Evolutionary conservation across 2,113 vertebrate genomes (phyloP).

Genomic region (Athene noctua): DNA sequence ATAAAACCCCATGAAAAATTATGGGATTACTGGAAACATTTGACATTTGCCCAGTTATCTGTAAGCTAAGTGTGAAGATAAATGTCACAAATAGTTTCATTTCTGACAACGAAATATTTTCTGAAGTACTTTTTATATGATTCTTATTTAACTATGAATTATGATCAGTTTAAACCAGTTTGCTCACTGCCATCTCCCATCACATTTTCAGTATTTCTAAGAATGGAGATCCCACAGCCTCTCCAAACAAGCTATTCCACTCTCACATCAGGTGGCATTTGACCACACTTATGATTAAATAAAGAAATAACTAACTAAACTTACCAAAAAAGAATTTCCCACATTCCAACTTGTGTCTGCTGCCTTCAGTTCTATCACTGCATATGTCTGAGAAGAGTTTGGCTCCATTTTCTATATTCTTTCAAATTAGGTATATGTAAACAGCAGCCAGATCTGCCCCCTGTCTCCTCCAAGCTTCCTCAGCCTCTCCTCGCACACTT

Average conservation of each 20-base stretch:
- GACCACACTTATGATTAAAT: neutral
- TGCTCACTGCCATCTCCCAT: neutral
- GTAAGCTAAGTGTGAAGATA: neutral
- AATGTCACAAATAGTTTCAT: neutral
- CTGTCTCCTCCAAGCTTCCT: neutral
- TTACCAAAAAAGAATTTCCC: accelerated
- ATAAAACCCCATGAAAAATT: neutral
- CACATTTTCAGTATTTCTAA: neutral
- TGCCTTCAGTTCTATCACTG: neutral
- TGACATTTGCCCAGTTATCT: neutral
- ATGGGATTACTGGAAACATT: neutral
- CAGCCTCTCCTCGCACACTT: neutral
- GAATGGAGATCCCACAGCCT: neutral
- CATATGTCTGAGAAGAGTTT: too few species aligned
- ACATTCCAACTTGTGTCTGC: neutral
- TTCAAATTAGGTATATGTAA: neutral
- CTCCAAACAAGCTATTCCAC: neutral
- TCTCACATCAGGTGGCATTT: neutral
- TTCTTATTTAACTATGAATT: neutral
- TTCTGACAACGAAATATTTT: neutral
- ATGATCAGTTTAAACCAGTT: neutral
- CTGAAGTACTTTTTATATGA: neutral
- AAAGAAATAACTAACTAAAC: neutral
- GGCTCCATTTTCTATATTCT: neutral
- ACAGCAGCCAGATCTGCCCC: neutral